A percentile compares a stretch with the other conserved stretches of the same genome.
Conservation (phyloP, 1,140 invertebrate species). For the Psix sp. region DNA sequence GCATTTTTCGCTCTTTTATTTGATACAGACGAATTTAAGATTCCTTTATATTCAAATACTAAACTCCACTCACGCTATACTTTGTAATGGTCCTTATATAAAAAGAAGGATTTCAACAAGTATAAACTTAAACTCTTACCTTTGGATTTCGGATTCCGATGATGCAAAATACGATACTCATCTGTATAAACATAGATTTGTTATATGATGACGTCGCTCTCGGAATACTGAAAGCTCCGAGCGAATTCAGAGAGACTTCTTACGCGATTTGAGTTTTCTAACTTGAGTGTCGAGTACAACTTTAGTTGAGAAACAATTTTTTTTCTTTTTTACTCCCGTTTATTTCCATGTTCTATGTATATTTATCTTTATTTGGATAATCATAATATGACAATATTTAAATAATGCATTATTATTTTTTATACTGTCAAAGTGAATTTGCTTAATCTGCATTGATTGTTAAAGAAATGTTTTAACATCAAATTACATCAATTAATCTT, state of each 20-base stretch:
- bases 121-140: slow-evolving; percentile 23
- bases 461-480: too few species aligned
- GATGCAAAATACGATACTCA: slow-evolving; percentile 7
- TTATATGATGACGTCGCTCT: slow-evolving; percentile 12
- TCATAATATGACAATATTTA: too few species aligned
- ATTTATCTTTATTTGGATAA: too few species aligned
- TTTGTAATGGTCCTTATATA: slow-evolving; percentile 39
- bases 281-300: slow-evolving; percentile 75
- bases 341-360: too few species aligned
- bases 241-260: slow-evolving; percentile 40
- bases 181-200: slow-evolving; percentile 16
- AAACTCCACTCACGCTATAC: slow-evolving; percentile 55
- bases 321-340: too few species aligned
- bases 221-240: slow-evolving; percentile 24
- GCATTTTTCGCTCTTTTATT: too few species aligned
- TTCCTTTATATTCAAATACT: slow-evolving; percentile 64
- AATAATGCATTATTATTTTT: too few species aligned
- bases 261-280: slow-evolving; percentile 71
- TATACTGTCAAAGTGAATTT: too few species aligned
- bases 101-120: slow-evolving; percentile 33
- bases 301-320: not conserved
- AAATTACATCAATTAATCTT: too few species aligned
- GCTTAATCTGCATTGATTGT: too few species aligned
- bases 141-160: slow-evolving; percentile 19
- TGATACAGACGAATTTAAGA: too few species aligned